Evolutionary conservation across 1,140 invertebrate species (phyloP), one percentile per base, ranked within the genome.

Genomic region (Drosophila sechellia): DNA sequence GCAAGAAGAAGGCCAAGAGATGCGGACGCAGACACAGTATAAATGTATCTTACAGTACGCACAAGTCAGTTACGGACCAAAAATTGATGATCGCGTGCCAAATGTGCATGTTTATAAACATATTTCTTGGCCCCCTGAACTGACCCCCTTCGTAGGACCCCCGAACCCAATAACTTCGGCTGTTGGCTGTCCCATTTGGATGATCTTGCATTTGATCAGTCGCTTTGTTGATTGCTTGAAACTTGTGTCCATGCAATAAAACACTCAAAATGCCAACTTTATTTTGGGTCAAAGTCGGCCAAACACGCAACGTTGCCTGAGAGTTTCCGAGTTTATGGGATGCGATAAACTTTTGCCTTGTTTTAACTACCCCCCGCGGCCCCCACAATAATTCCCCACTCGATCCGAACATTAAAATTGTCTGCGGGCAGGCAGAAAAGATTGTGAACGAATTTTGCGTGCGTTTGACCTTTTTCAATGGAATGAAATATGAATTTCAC

Each of bases 261-360:
- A 86, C 83, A 86, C 84, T 86, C 83, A 89, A 86, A 87, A 86
- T 86, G 83, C 83, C 83, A 86, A 86, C 84, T 86, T 87, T 86
- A 86, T 86, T 86, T 86, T 89, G 84, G 81, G 81, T 86, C 81
- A 86, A 86, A 86, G 81, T 75, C 75, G 79, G 43, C 74, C 81
- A 87, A 73, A 87, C 81, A 86, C 83, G 81, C 81, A 86, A 86
- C 83, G 83, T 87, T 83, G 81, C 81, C 83, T 87, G 83, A 64
- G 57, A 58, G 64, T 48, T 60, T 61, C 25, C 39, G 65, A 65
- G 35, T 63, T 43, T 52, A 37, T 58, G 55, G 64, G 49, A 75
- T 69, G 73, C 74, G 79, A 86, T 87, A 87, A 86, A 81, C 75
- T 83, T 76, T 75, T 70, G 59, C 64, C 75, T 80, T 59, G 68